Evolutionary conservation across 2,888 invertebrate species (phyloP).

Genomic region (Leptopilina myrica): DNA sequence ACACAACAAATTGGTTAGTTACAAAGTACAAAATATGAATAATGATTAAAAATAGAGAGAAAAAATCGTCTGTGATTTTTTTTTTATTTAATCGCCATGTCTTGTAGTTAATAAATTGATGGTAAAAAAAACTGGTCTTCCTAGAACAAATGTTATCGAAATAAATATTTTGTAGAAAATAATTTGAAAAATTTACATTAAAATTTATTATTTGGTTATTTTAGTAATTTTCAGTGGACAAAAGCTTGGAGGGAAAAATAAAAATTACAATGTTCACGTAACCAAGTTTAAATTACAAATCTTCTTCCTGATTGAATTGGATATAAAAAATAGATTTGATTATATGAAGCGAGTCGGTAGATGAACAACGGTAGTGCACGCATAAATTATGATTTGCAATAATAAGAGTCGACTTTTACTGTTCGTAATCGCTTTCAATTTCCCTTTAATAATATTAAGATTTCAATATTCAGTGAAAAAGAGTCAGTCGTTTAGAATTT

Average conservation of each 20-base stretch:
- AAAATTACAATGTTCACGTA: background rate
- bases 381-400: conserved; percentile 30
- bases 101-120: background rate
- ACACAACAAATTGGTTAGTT: too few species aligned
- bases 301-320: conserved; percentile 31
- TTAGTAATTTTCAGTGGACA: too few species aligned
- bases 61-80: background rate
- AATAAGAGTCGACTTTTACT: conserved; percentile 30
- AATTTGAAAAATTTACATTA: too few species aligned
- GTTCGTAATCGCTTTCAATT: conserved; percentile 10
- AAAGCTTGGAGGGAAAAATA: background rate
- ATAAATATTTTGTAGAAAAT: background rate
- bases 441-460: conserved; percentile 35
- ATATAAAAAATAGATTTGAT: conserved; percentile 29
- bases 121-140: conserved; percentile 22
- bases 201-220: too few species aligned
- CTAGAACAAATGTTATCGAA: background rate
- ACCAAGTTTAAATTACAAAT: conserved; percentile 18
- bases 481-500: background rate
- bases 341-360: background rate
- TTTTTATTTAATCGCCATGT: background rate
- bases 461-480: conserved; percentile 19
- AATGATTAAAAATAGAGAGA: too few species aligned
- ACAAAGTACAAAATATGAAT: too few species aligned
- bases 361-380: conserved; percentile 8